Evolutionary conservation across 2,888 invertebrate genomes (phyloP).

Genomic region (Drosophila nr. perissopoda): DNA sequence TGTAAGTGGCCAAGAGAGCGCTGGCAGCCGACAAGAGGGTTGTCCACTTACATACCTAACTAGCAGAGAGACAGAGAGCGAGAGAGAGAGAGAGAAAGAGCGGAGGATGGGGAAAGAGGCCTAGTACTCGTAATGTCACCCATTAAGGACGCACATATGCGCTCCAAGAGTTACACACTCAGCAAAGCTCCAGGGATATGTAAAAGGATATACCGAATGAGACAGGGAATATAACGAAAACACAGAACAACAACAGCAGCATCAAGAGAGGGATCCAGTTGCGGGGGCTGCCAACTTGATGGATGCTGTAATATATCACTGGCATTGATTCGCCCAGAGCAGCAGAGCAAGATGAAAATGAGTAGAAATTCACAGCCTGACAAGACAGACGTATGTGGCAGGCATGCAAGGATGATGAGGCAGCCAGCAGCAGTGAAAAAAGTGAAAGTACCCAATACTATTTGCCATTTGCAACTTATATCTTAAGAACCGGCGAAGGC

Average conservation of each 20-base stretch:
- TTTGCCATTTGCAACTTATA: conserved; percentile 20
- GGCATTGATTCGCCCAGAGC: conserved; percentile 72
- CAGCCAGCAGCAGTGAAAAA: conserved; percentile 6
- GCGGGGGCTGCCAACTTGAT: conserved; percentile 64
- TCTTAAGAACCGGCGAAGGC: conserved; percentile 11
- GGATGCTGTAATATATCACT: conserved; percentile 79
- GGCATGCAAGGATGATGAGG: background rate
- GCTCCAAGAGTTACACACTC: conserved; percentile 28
- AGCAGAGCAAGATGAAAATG: background rate
- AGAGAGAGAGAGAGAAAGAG: background rate
- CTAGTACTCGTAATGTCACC: conserved; percentile 66
- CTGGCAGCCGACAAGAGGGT: background rate
- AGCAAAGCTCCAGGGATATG: conserved; percentile 68
- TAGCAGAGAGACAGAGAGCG: conserved; percentile 1
- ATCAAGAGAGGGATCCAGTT: background rate
- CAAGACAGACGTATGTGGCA: conserved; percentile 9
- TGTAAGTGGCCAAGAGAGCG: conserved; percentile 5
- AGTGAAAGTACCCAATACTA: conserved; percentile 40
- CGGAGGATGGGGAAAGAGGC: background rate
- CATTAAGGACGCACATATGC: conserved; percentile 67
- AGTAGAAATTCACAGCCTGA: conserved; percentile 15
- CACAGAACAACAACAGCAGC: conserved; percentile 42
- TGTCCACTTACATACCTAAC: conserved; percentile 36
- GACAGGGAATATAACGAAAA: conserved; percentile 23
- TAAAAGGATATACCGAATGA: conserved; percentile 61